Base-by-base conservation (phyloP, 2,888 invertebrate species). In the Drosophila recens region DNA sequence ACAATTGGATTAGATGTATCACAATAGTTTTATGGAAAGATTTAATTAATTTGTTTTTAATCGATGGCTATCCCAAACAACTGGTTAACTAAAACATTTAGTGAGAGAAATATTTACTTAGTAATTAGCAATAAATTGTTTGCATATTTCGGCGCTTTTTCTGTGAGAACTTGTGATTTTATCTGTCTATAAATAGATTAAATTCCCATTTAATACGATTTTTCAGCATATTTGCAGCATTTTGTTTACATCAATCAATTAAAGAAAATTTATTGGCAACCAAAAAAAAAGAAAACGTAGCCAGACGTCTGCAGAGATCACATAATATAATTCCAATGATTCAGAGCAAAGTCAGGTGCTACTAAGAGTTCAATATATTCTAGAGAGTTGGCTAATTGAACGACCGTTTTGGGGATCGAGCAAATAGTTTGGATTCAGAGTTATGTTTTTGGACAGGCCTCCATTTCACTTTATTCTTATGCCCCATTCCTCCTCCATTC, bases 211-310 rank as follows among this genome's bases (percentile, higher is more conserved):
- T 49, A 71, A 64, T 49, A 53, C 45, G n/a, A 34, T 45, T 53
- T 42, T 52, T 17, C 48, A 52, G 20, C 23, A 68, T 56, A 57
- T 69, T 46, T 51, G 23, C 51, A 20, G 54, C 27, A 30, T 36
- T 66, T 79, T 82, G 80, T 79, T 82, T 79, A 85, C 23, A 63
- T 40, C 34, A 13, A 43, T 17, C n/a, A 20, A 4, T 27, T n/a
- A 34, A 64, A 46, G 48, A 36, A 61, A 61, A 62, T 75, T 69
- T 63, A 79, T 80, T 63, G 62, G 17, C 62, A 65, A 49, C 33
- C 38, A 51, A 49, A 65, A 58, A 27, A 27, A 5, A 27, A 23
- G 23, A 6, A 27, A 10, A 40, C 36, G 51, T 46, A 34, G n/a
- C 2, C 58, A 53, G 27, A 56, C 30, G n/a, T 46, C 43, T 56